Percentiles rank a stretch among this genome's conserved stretches.
phyloP scores from a whole-genome alignment of 2,113 vertebrate species.

The Puffinus mauretanicus region DNA sequence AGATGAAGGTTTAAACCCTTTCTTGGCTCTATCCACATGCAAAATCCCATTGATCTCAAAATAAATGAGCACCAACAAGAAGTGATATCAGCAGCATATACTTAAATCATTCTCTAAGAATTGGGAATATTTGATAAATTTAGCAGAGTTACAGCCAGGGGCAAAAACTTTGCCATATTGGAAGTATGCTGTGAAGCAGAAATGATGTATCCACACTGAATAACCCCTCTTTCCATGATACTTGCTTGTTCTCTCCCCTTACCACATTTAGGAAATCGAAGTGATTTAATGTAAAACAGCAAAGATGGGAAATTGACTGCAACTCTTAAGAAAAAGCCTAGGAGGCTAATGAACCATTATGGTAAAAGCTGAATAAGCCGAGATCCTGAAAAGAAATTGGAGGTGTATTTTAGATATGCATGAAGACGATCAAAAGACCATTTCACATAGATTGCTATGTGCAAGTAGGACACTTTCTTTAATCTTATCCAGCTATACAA shows the following conservation, averaged over 20 bases:
- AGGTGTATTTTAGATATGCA: slow-evolving; percentile 42
- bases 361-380: slow-evolving; percentile 43
- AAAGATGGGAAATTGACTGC: slow-evolving; percentile 37
- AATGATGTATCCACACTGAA: background rate
- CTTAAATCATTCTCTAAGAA: background rate
- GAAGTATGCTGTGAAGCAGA: background rate
- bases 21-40: background rate
- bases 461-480: slow-evolving; percentile 46
- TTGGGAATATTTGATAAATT: background rate
- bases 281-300: slow-evolving; percentile 34
- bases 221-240: background rate
- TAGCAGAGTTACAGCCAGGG: background rate
- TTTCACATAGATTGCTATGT: slow-evolving; percentile 14
- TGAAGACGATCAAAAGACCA: slow-evolving; percentile 23
- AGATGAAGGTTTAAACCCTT: background rate
- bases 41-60: slow-evolving; percentile 7
- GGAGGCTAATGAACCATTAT: slow-evolving; percentile 36
- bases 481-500: slow-evolving; percentile 38
- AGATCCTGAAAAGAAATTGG: slow-evolving; percentile 42
- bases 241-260: background rate
- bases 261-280: slow-evolving; percentile 18
- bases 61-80: background rate
- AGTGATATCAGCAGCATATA: background rate
- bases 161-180: background rate
- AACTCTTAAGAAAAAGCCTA: slow-evolving; percentile 29